Conservation (phyloP, 2,888 invertebrate species). For the Globia sparganii region DNA sequence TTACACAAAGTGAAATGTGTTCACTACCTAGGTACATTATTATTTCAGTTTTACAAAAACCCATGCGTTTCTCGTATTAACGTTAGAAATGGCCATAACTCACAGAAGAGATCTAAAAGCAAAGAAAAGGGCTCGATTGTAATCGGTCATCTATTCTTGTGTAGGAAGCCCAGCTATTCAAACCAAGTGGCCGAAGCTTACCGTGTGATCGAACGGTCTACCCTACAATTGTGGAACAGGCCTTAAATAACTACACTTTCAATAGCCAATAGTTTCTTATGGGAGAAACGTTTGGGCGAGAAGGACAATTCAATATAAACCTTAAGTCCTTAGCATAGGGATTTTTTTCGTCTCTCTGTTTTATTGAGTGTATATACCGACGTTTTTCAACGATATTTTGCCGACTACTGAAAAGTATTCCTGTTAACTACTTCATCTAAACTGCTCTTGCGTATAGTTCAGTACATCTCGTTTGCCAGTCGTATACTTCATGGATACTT, state of each 20-base stretch:
- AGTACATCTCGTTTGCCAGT: not conserved
- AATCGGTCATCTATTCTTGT: slow-evolving; percentile 67
- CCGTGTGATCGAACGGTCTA: slow-evolving; percentile 62
- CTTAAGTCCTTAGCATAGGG: not conserved
- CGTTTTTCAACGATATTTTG: not conserved
- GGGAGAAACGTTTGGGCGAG: not conserved
- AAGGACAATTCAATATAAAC: not conserved
- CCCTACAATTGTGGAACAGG: slow-evolving; percentile 42
- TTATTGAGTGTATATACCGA: not conserved
- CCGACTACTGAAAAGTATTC: not conserved
- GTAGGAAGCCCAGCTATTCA: slow-evolving; percentile 62
- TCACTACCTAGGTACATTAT: slow-evolving; percentile 15
- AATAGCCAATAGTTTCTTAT: slow-evolving; percentile 29
- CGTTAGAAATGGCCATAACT: slow-evolving; percentile 44
- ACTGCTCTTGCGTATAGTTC: not conserved
- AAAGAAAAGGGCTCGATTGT: slow-evolving; percentile 61
- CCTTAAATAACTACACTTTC: slow-evolving; percentile 47
- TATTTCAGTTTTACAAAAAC: slow-evolving; percentile 21
- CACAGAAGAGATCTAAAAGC: slow-evolving; percentile 55
- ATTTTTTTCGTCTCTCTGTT: not conserved
- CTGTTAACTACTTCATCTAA: not conserved
- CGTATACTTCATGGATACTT: not conserved
- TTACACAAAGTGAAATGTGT: not conserved
- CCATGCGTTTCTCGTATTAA: slow-evolving; percentile 8
- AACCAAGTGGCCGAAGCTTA: slow-evolving; percentile 59